Base-by-base conservation (phyloP, 37 sponge, comb jelly and placozoan species). In the Haliclona indistincta region DNA sequence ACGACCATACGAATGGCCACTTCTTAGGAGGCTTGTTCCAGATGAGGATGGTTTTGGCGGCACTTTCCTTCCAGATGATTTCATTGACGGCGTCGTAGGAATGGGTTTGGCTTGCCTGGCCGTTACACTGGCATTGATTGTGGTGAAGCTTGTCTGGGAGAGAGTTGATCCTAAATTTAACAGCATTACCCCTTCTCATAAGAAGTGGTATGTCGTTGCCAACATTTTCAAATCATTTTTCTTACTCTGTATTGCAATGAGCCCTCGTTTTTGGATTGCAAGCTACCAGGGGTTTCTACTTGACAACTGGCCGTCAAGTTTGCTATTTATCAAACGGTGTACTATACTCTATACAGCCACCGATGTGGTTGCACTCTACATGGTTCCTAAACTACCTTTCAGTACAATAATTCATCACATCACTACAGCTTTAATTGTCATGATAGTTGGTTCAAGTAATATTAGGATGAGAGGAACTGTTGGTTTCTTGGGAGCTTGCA, bases 181-280 rank as follows among this genome's bases (percentile, higher is more conserved):
- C 7, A 30, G 53, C 30, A 84, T 93, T 34, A 67, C 26, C 15
- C 94, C 94, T 39, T 17, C 74, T 4, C 94, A 93, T 61, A 93
- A 93, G 84, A 89, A 93, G 56, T 82, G 90, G 87, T 93, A 93
- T 67, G 90, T 93, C 22, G 76, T 89, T 5, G 94, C 87, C 29
- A 93, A 93, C 68, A 23, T 93, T 20, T 72, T 70, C 40, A 93
- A 93, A 55, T 51, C 86, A 28, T 45, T 88, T 25, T 74, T 85
- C 41, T 70, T 93, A 3, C 86, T 58, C 13, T 7, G 63, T 17
- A 51, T 80, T 49, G 43, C 78, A 8, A 4, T 78, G 0, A 88
- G 86, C 51, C 22, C 29, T 35, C 67, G 63, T 17, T 93, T 78
- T 39, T 81, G 86, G 84, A 41, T 32, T 8, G 83, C 70, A 23